Conservation (phyloP, 2,888 invertebrate species). For the Acanthococcus lagerstroemiae region DNA sequence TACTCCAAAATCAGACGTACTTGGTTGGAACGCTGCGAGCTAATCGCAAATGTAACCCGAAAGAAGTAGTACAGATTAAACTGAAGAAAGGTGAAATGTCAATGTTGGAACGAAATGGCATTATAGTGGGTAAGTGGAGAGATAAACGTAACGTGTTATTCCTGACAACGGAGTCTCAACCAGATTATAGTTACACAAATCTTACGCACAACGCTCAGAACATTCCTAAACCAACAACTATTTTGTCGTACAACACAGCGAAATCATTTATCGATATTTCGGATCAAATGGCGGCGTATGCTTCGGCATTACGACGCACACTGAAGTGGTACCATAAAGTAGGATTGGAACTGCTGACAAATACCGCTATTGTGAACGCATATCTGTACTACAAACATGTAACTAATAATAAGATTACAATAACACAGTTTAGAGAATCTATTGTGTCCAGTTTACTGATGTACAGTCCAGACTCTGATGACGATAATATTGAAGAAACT, state of each 20-base stretch:
- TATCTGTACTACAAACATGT: not conserved
- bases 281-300: conserved; percentile 11
- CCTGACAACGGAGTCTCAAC: conserved; percentile 4
- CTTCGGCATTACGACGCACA: not conserved
- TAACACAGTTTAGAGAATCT: not conserved
- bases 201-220: no score
- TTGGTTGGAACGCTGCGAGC: conserved; percentile 18
- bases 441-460: no score
- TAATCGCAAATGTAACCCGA: conserved; percentile 13
- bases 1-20: conserved; percentile 20
- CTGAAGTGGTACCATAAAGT: conserved; percentile 26
- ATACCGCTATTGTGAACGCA: not conserved
- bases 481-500: no score
- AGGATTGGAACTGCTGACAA: not conserved
- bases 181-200: no score
- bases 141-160: conserved; percentile 13
- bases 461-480: no score
- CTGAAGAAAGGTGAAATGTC: conserved; percentile 6
- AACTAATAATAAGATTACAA: not conserved
- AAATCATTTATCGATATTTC: conserved; percentile 12
- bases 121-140: conserved; percentile 12
- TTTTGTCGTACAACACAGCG: conserved; percentile 9
- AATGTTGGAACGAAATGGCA: not conserved
- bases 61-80: not conserved
- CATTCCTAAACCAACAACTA: conserved; percentile 5